Evolutionary conservation across 2,888 invertebrate species (phyloP).

Genomic region (Argynnis bischoffii): DNA sequence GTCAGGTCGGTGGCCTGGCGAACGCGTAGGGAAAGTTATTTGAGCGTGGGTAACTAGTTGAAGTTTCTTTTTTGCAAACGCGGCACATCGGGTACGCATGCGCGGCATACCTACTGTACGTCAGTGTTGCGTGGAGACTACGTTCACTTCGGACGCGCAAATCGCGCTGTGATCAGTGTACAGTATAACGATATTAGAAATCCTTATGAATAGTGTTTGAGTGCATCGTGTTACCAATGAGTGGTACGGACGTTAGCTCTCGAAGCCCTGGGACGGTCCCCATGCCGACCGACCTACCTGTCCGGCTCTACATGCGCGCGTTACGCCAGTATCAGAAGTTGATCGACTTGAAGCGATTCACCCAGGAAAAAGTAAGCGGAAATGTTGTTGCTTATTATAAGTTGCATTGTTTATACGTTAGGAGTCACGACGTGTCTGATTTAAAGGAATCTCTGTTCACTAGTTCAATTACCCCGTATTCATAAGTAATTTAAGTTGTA

Average conservation of each 20-base stretch:
- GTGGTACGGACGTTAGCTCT: conserved; percentile 70
- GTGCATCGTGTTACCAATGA: conserved; percentile 60
- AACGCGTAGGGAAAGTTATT: conserved; percentile 69
- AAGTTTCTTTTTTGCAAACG: conserved; percentile 73
- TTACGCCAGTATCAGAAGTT: conserved; percentile 85
- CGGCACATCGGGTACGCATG: conserved; percentile 65
- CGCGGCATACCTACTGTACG: conserved; percentile 60
- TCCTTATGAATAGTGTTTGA: conserved; percentile 63
- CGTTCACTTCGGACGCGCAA: conserved; percentile 81
- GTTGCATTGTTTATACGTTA: conserved; percentile 34
- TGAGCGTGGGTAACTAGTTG: conserved; percentile 56
- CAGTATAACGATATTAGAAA: conserved; percentile 42
- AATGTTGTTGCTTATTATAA: conserved; percentile 31
- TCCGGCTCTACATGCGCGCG: conserved; percentile 82
- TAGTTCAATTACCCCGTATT: conserved; percentile 41
- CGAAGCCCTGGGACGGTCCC: conserved; percentile 58
- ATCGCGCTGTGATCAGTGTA: conserved; percentile 38
- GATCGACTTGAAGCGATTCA: conserved; percentile 79
- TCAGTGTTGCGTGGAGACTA: conserved; percentile 75
- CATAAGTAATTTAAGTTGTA: conserved; percentile 31
- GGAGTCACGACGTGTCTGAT: conserved; percentile 37
- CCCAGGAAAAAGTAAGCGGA: conserved; percentile 78
- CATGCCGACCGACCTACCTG: conserved; percentile 65
- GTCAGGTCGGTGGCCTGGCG: conserved; percentile 64
- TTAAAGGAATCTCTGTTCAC: conserved; percentile 32